phyloP scores from a whole-genome alignment of 2,113 vertebrate genomes.

The Apteryx owenii region DNA sequence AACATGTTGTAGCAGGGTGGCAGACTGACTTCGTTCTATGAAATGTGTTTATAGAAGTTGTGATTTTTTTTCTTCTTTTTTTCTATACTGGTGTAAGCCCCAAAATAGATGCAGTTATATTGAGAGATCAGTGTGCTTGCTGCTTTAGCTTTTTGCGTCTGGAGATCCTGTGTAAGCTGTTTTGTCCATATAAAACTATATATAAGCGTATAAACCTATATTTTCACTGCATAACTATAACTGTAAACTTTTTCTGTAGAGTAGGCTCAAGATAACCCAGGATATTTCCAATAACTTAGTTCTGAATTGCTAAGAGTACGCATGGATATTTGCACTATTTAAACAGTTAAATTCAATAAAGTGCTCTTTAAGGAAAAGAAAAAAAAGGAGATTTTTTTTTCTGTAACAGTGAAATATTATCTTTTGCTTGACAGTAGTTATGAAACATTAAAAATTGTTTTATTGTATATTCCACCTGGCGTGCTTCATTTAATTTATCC shows the following conservation, averaged over 20 bases:
- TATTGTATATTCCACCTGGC: no score
- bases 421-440: no score
- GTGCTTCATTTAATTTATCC: background rate
- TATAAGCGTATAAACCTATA: no score
- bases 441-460: no score
- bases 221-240: background rate
- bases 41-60: background rate
- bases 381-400: no score
- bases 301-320: background rate
- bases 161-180: background rate
- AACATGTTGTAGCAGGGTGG: background rate
- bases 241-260: background rate
- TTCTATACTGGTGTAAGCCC: background rate
- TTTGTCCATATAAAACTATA: background rate
- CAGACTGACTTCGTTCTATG: background rate
- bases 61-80: background rate
- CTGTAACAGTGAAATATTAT: no score
- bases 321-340: background rate
- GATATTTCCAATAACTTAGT: background rate
- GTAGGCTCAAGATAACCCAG: background rate
- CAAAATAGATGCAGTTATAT: background rate
- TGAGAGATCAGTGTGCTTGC: background rate
- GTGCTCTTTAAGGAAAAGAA: background rate
- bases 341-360: background rate
- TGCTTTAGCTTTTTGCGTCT: background rate